These are phyloP conservation scores for Mongoloraphidia duomilia DNA, from an alignment of 2,888 invertebrate genomes.

Conservation along the genomic window DNA sequence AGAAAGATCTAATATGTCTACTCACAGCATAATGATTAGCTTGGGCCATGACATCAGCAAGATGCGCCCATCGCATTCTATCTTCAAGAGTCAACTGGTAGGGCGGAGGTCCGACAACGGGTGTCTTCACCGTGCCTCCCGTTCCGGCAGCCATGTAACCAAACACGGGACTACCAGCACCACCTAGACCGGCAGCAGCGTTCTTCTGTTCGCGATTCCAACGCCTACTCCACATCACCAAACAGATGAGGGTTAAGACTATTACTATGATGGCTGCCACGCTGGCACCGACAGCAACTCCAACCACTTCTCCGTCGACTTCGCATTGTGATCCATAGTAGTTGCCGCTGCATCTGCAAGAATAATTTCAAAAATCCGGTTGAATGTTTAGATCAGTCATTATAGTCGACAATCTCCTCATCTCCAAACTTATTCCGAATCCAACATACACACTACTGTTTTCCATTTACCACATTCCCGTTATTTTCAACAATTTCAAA, in stretches of 20 bases:
- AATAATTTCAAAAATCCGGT: background rate
- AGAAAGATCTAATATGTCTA: conserved; percentile 7
- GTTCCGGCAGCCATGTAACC: conserved; percentile 62
- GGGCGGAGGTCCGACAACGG: conserved; percentile 58
- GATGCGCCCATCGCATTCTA: conserved; percentile 75
- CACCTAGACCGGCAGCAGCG: conserved; percentile 29
- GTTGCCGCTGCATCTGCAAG: conserved; percentile 59
- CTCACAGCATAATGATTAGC: conserved; percentile 73
- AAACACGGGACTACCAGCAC: conserved; percentile 68
- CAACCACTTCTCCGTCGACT: conserved; percentile 82
- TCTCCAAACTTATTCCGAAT: no score
- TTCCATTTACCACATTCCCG: no score
- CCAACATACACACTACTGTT: no score
- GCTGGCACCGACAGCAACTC: conserved; percentile 81
- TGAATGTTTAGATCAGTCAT: background rate
- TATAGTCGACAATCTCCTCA: background rate
- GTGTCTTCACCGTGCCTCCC: conserved; percentile 54
- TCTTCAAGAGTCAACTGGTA: conserved; percentile 70
- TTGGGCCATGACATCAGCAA: conserved; percentile 77
- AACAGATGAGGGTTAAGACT: conserved; percentile 67
- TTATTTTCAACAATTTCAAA: no score
- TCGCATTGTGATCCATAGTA: conserved; percentile 83
- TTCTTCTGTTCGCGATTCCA: conserved; percentile 84
- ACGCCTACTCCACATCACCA: conserved; percentile 84
- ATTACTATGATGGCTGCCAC: conserved; percentile 81